Conservation (phyloP, 2,113 vertebrate species). For the Aspidoscelis tigris region DNA sequence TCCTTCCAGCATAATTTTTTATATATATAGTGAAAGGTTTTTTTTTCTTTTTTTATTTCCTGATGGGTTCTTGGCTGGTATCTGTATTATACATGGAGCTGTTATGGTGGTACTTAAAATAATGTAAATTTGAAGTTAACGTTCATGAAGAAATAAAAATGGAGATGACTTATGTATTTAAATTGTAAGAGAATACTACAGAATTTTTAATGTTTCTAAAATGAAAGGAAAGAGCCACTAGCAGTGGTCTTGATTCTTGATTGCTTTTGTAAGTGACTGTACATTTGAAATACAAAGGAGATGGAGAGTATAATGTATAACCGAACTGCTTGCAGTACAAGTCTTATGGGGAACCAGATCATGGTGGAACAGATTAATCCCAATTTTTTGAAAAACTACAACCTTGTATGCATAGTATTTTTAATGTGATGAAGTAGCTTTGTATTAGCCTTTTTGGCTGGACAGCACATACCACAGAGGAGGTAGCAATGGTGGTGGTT, state of each 20-base stretch:
- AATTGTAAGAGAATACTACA: slow-evolving; percentile 80
- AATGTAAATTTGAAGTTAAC: slow-evolving; percentile 95
- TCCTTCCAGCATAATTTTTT: slow-evolving; percentile 83
- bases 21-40: slow-evolving; percentile 69
- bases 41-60: slow-evolving; percentile 70
- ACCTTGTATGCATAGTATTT: slow-evolving; percentile 33
- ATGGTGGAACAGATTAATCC: slow-evolving; percentile 69
- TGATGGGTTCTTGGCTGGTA: slow-evolving; percentile 85
- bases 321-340: slow-evolving; percentile 62
- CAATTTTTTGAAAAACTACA: slow-evolving; percentile 62
- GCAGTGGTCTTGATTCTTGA: slow-evolving; percentile 81
- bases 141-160: slow-evolving; percentile 96
- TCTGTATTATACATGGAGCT: slow-evolving; percentile 93
- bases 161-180: slow-evolving; percentile 91
- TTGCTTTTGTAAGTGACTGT: slow-evolving; percentile 71
- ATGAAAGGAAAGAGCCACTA: slow-evolving; percentile 82
- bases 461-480: slow-evolving; percentile 26
- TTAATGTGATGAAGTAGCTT: slow-evolving; percentile 64
- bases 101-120: slow-evolving; percentile 88
- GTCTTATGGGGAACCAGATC: slow-evolving; percentile 55
- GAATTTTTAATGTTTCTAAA: slow-evolving; percentile 80
- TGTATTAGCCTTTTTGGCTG: slow-evolving; percentile 33
- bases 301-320: slow-evolving; percentile 52
- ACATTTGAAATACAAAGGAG: slow-evolving; percentile 63
- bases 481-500: slow-evolving; percentile 18